Evolutionary conservation across 2,888 invertebrate species (phyloP).

Genomic region (Ctena decussata): DNA sequence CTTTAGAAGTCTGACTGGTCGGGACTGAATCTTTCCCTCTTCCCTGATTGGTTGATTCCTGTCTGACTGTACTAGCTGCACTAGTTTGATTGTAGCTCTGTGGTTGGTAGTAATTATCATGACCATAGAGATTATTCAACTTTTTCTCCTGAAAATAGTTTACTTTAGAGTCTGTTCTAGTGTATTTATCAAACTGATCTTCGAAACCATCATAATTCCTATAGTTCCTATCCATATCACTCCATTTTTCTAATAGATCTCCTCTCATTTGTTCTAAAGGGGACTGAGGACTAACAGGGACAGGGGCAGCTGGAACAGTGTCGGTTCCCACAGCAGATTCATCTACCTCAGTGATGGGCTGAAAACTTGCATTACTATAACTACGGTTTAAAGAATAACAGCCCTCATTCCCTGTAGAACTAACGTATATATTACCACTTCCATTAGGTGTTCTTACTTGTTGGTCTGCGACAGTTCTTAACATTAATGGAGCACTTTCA

Average conservation of each 20-base stretch:
- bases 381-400: slow-evolving; percentile 63
- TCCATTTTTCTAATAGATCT: slow-evolving; percentile 71
- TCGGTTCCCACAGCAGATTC: neutral
- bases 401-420: slow-evolving; percentile 60
- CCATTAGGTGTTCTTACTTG: slow-evolving; percentile 43
- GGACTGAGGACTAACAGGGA: slow-evolving; percentile 32
- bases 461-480: slow-evolving; percentile 42
- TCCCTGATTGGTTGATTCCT: slow-evolving; percentile 45
- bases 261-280: slow-evolving; percentile 63
- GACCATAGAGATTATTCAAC: slow-evolving; percentile 67
- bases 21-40: slow-evolving; percentile 35
- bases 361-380: slow-evolving; percentile 62
- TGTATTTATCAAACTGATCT: slow-evolving; percentile 52
- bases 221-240: slow-evolving; percentile 75
- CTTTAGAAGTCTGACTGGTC: slow-evolving; percentile 32
- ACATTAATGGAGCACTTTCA: slow-evolving; percentile 36
- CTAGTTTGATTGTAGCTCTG: slow-evolving; percentile 49
- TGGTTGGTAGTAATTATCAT: slow-evolving; percentile 71
- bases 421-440: slow-evolving; percentile 62
- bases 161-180: slow-evolving; percentile 70
- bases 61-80: slow-evolving; percentile 22
- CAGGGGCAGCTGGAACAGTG: neutral
- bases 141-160: slow-evolving; percentile 74
- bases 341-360: slow-evolving; percentile 43
- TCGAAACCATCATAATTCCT: slow-evolving; percentile 74